Base-by-base conservation (phyloP, 2,888 invertebrate species). In the Lasius platythorax region DNA sequence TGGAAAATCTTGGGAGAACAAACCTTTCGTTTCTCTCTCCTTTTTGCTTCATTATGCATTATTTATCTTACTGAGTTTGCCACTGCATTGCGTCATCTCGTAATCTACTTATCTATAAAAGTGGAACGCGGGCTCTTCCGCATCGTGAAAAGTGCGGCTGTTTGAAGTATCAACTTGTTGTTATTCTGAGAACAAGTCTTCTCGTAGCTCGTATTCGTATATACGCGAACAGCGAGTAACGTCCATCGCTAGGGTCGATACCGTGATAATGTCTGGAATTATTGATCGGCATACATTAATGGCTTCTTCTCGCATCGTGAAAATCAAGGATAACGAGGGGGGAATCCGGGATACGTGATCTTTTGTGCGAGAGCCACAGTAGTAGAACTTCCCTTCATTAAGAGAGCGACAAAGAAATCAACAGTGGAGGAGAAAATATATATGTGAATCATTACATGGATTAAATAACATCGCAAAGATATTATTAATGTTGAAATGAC, bases 251-350 rank as follows among this genome's bases (percentile, higher is more conserved):
- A 23, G 64, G 50, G 50, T 82, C 78, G 64, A 75, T 82, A 43
- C 53, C 56, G 63, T 64, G 79, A 61, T 72, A 79, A 79, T 79
- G 72, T 73, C 82, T 67, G 74, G 89, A 85, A 81, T 75, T 84
- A 86, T 89, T 87, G 88, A 89, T 88, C 85, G 85, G 85, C 81
- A 87, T 88, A 85, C 85, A 88, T 90, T 89, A 89, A 90, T 85
- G 88, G 90, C 88, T 90, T 88, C 90, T 85, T 82, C 83, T 85
- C 72, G 79, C 67, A 79, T 87, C 83, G 73, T 82, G 84, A 88
- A 88, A 87, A 90, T 90, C 88, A 88, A 87, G 87, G 85, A 88
- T 84, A 85, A 87, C 85, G 37, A 63, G 73, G 18, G 67, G 83
- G 63, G 61, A 53, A 86, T 73, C 61, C 79, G 66, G 83, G 85